Conservation (phyloP, 2,888 invertebrate genomes). For the Andrena marginata region DNA sequence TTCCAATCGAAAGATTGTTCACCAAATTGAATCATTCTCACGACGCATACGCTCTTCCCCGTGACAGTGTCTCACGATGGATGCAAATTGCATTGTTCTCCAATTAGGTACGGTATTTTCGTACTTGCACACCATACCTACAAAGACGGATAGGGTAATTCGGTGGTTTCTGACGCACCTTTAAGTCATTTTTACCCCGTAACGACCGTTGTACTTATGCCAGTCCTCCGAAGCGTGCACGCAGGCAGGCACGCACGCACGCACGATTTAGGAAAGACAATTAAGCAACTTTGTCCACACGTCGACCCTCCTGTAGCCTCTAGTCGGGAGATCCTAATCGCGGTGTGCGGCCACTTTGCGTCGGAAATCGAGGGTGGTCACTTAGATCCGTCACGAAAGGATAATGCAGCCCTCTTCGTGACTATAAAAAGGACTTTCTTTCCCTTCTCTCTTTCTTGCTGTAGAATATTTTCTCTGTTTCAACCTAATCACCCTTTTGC, state of each 20-base stretch:
- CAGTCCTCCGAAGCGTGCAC: constrained; percentile 21
- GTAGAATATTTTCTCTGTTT: background rate
- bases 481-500: background rate
- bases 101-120: background rate
- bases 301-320: constrained; percentile 21
- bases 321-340: constrained; percentile 80
- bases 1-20: background rate
- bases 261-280: constrained; percentile 60
- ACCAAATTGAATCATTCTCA: background rate
- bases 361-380: constrained; percentile 83
- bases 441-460: constrained; percentile 16
- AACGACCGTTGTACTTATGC: constrained; percentile 42
- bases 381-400: constrained; percentile 82
- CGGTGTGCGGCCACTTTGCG: constrained; percentile 81
- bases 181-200: constrained; percentile 20
- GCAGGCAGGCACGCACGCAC: constrained; percentile 17
- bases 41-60: background rate
- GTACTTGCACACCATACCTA: background rate
- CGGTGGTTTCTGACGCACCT: constrained; percentile 20
- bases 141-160: background rate
- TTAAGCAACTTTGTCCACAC: constrained; percentile 62
- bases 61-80: background rate
- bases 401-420: constrained; percentile 60
- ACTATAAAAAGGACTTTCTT: constrained; percentile 48
- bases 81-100: background rate